Conservation (phyloP, 2,113 vertebrate genomes). For the Ascaphus truei region DNA sequence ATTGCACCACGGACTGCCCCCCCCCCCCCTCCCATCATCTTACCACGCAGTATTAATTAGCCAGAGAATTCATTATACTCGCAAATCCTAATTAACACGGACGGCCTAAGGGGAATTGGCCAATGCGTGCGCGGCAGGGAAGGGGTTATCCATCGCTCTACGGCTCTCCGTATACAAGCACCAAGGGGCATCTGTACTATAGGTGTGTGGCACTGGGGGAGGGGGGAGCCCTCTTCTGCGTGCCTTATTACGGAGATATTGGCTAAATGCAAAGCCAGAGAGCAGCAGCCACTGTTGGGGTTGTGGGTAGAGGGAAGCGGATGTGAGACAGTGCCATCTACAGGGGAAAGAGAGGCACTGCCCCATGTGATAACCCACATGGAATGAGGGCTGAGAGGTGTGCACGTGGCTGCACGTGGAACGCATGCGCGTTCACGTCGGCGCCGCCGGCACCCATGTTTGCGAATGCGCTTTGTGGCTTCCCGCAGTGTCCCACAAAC, state of each 20-base stretch:
- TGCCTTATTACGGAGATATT: conserved; percentile 22
- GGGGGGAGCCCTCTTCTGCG: background rate
- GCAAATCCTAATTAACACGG: conserved; percentile 37
- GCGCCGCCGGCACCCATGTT: too few relatives aligned
- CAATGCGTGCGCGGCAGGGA: background rate
- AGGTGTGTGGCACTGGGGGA: background rate
- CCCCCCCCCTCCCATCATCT: conserved; percentile 21
- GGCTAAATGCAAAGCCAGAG: background rate
- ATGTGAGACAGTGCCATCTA: conserved; percentile 12
- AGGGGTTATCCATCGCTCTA: conserved; percentile 20
- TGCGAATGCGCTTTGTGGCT: too few relatives aligned
- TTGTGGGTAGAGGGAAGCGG: background rate
- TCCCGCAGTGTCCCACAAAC: too few relatives aligned
- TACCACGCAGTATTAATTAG: conserved; percentile 37
- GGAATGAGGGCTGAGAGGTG: too few relatives aligned
- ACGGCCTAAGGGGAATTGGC: conserved; percentile 34
- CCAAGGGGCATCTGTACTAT: background rate
- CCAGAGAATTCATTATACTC: conserved; percentile 35
- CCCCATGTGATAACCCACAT: background rate
- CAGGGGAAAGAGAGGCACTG: background rate
- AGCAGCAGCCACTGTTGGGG: background rate
- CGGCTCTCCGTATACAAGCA: background rate
- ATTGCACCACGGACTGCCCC: conserved; percentile 18
- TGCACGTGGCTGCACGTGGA: too few relatives aligned
- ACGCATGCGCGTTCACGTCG: too few relatives aligned